A percentile compares a stretch with the other conserved stretches of the same genome.
Evolutionary conservation across 2,113 vertebrate genomes (phyloP).

Genomic region (Ophthalmolycus amberensis): DNA sequence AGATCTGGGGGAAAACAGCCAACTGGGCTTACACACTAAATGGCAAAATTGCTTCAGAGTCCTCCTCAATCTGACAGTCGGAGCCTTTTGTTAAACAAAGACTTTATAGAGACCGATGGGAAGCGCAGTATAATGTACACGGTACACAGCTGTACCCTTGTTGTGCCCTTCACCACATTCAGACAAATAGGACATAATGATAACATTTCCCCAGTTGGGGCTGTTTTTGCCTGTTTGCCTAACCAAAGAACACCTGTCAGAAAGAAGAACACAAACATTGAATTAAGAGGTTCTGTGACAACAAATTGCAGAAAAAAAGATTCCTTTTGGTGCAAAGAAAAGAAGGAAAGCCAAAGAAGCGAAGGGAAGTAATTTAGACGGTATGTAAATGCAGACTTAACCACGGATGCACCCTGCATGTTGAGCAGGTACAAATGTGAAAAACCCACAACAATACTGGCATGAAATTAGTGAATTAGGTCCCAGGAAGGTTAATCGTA

Average conservation of each 20-base stretch:
- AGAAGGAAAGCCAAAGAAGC: neutral
- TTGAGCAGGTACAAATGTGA: conserved; percentile 23
- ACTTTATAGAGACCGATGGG: neutral
- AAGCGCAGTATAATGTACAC: neutral
- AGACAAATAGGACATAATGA: neutral
- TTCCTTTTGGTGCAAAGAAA: conserved; percentile 12
- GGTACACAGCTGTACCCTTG: neutral
- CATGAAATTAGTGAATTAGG: conserved; percentile 32
- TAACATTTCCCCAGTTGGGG: neutral
- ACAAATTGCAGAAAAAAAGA: conserved; percentile 4
- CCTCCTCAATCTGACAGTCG: neutral
- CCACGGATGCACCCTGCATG: conserved; percentile 18
- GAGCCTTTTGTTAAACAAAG: conserved; percentile 18
- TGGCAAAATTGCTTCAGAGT: neutral
- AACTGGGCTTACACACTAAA: neutral
- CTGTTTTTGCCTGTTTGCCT: neutral
- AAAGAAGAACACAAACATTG: neutral
- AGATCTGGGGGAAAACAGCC: conserved; percentile 17
- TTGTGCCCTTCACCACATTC: neutral
- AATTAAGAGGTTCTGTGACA: neutral
- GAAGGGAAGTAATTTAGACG: neutral
- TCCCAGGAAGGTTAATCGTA: conserved; percentile 32
- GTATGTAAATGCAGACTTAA: conserved; percentile 15
- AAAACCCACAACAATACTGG: conserved; percentile 19
- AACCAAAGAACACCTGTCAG: conserved; percentile 4